Conservation (phyloP, 2,797 vertebrate species). For the Coregonus suidteri region DNA sequence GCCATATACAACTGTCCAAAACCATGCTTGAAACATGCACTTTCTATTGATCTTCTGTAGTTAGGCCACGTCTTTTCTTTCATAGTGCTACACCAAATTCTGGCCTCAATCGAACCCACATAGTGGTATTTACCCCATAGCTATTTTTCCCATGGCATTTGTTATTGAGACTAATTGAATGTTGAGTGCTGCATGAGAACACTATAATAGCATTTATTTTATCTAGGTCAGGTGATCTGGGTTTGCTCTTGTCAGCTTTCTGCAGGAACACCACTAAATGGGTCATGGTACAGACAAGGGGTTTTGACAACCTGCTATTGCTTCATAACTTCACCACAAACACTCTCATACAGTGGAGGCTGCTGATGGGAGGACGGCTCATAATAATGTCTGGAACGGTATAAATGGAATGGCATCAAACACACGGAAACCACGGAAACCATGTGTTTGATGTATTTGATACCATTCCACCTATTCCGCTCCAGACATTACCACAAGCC, state of each 20-base stretch:
- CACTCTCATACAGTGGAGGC: not conserved
- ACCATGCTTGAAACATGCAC: too few relatives aligned
- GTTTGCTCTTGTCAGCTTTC: not conserved
- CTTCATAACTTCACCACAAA: constrained; percentile 25
- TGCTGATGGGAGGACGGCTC: not conserved
- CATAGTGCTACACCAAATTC: not conserved
- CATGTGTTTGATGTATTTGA: too few relatives aligned
- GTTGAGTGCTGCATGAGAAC: constrained; percentile 17
- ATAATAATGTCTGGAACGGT: too few relatives aligned
- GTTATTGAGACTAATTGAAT: not conserved
- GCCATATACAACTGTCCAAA: too few relatives aligned
- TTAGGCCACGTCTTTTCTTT: not conserved
- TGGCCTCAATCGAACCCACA: not conserved
- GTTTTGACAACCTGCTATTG: constrained; percentile 22
- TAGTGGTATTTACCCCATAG: not conserved
- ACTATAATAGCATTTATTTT: constrained; percentile 38
- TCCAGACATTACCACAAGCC: too few relatives aligned
- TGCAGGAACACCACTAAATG: constrained; percentile 49
- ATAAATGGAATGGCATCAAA: too few relatives aligned
- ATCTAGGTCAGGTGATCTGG: constrained; percentile 28
- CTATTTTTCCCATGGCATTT: not conserved
- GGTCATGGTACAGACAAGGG: constrained; percentile 47
- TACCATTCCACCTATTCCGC: too few relatives aligned
- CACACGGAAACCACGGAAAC: too few relatives aligned
- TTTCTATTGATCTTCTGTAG: too few relatives aligned